phyloP scores from a whole-genome alignment of 2,797 vertebrate genomes.

The Margarornis squamiger region DNA sequence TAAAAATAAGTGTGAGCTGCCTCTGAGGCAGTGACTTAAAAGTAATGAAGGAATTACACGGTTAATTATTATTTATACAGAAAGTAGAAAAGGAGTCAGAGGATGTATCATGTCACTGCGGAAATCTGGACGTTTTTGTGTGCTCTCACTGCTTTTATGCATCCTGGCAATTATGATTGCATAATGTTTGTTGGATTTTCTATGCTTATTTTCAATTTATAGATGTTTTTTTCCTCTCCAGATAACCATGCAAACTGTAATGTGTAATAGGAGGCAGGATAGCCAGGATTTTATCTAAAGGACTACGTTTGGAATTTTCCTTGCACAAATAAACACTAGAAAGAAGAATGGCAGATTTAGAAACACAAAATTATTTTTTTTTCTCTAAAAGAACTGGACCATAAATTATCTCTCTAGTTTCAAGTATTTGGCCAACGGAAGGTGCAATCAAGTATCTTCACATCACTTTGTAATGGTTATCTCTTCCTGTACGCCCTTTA shows the following conservation, averaged over 20 bases:
- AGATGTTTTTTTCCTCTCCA: not conserved
- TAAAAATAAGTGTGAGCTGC: not conserved
- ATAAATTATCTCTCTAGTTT: not conserved
- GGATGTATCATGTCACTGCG: not conserved
- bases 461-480: slow-evolving; percentile 49
- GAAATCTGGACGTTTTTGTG: not conserved
- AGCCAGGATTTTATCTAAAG: not conserved
- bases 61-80: not conserved
- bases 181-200: not conserved
- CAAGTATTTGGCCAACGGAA: not conserved
- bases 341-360: not conserved
- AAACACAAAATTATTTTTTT: not conserved
- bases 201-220: not conserved
- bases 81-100: not conserved
- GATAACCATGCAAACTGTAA: not conserved
- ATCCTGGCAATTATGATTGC: not conserved
- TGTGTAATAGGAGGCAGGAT: not conserved
- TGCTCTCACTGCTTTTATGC: rapidly evolving
- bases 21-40: not conserved
- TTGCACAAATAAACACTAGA: not conserved
- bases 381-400: not conserved
- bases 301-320: not conserved
- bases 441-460: slow-evolving; percentile 38
- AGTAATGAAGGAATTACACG: not conserved
- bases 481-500: slow-evolving; percentile 46